phyloP scores from a whole-genome alignment of 2,113 vertebrate genomes.

The Microtus pennsylvanicus region DNA sequence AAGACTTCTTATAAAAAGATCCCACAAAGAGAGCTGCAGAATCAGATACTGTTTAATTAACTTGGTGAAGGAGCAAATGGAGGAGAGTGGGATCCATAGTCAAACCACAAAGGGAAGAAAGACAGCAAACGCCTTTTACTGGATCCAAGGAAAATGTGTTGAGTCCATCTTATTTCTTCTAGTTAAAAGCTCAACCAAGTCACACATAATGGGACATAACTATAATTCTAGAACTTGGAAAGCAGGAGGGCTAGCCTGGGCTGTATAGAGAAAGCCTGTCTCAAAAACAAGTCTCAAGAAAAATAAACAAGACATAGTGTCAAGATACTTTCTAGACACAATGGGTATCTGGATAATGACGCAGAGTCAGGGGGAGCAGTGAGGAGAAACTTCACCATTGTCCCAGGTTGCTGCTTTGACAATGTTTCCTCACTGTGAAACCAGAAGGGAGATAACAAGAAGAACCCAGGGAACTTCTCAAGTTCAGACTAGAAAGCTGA shows the following conservation, averaged over 20 bases:
- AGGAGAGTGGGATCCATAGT: background rate
- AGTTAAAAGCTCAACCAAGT: background rate
- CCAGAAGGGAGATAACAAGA: background rate
- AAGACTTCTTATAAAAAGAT: background rate
- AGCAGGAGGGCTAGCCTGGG: background rate
- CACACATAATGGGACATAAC: background rate
- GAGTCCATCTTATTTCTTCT: background rate
- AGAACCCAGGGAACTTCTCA: background rate
- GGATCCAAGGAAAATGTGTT: background rate
- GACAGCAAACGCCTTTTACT: too few species aligned
- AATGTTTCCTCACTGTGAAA: background rate
- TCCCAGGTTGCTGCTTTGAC: background rate
- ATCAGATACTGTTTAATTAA: background rate
- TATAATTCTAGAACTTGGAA: background rate
- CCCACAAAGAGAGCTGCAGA: background rate
- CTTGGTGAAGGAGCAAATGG: background rate
- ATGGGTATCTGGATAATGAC: background rate
- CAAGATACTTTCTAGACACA: constrained; percentile 1
- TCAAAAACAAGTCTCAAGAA: background rate
- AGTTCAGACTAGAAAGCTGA: background rate
- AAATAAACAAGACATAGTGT: background rate
- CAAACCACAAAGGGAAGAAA: background rate
- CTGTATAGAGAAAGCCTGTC: background rate
- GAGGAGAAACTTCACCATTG: background rate
- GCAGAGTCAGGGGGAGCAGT: background rate